Conservation (phyloP, 2,888 invertebrate species). For the Parochlus steinenii region DNA sequence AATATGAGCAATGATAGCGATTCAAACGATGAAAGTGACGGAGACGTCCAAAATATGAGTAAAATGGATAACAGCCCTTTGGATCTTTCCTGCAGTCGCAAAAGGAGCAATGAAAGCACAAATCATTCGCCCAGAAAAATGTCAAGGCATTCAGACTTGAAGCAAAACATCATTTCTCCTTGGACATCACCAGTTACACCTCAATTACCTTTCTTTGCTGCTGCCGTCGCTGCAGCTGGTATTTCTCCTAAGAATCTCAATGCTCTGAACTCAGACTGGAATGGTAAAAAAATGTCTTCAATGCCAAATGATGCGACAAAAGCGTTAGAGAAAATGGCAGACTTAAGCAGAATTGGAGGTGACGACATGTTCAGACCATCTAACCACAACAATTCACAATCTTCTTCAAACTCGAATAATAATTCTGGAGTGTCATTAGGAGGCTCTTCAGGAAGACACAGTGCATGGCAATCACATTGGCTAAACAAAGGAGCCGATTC, state of each 20-base stretch:
- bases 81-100: constrained; percentile 62
- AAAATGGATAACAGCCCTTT: constrained; percentile 54
- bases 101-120: constrained; percentile 44
- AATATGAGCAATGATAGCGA: constrained; percentile 30
- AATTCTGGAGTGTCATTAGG: constrained; percentile 19
- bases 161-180: constrained; percentile 47
- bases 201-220: constrained; percentile 65
- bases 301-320: constrained; percentile 68
- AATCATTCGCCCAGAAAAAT: constrained; percentile 46
- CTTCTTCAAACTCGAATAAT: not conserved
- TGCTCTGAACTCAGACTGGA: constrained; percentile 56
- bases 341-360: constrained; percentile 69
- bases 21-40: constrained; percentile 36
- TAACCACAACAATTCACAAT: constrained; percentile 26
- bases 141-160: constrained; percentile 47
- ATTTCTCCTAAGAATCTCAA: constrained; percentile 54
- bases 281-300: constrained; percentile 47
- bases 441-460: constrained; percentile 54
- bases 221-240: constrained; percentile 55
- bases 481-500: constrained; percentile 88
- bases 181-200: constrained; percentile 68
- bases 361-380: constrained; percentile 55
- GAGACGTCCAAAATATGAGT: constrained; percentile 51
- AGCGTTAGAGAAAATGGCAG: constrained; percentile 82
- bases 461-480: constrained; percentile 97